Conservation (phyloP, 2,888 invertebrate genomes). For the Meteorus colon region DNA sequence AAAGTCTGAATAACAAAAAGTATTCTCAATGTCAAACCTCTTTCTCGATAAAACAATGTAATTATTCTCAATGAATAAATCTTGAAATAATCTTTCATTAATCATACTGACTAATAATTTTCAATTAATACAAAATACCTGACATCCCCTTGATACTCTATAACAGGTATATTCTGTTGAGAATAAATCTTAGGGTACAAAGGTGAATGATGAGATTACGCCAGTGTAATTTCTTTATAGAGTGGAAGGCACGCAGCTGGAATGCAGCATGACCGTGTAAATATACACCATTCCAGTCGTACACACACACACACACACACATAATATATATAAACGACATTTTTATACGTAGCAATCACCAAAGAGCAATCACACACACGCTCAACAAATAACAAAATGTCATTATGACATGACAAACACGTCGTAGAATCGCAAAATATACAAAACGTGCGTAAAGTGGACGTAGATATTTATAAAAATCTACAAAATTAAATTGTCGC, state of each 20-base stretch:
- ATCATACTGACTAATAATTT: not conserved
- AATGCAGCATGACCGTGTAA: conserved; percentile 64
- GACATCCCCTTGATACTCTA: too few relatives aligned
- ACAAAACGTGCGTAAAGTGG: not conserved
- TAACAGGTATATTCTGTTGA: not conserved
- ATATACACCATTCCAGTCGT: conserved; percentile 34
- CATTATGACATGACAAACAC: not conserved
- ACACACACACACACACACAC: conserved; percentile 35
- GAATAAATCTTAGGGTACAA: not conserved
- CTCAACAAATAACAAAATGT: not conserved
- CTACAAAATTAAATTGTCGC: too few relatives aligned
- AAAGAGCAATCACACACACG: not conserved
- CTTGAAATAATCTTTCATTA: too few relatives aligned
- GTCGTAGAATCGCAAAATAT: not conserved
- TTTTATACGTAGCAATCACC: not conserved
- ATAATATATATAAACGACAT: conserved; percentile 50
- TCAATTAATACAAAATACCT: too few relatives aligned
- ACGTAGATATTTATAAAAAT: not conserved
- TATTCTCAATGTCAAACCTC: too few relatives aligned
- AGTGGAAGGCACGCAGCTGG: conserved; percentile 71
- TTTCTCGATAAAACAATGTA: too few relatives aligned
- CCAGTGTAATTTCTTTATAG: conserved; percentile 58
- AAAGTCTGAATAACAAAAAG: too few relatives aligned
- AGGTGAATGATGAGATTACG: conserved; percentile 57
- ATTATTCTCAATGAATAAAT: too few relatives aligned